Evolutionary conservation across 2,888 invertebrate species (phyloP), one percentile per base, ranked within the genome.

Genomic region (Linnaemya tessellans): DNA sequence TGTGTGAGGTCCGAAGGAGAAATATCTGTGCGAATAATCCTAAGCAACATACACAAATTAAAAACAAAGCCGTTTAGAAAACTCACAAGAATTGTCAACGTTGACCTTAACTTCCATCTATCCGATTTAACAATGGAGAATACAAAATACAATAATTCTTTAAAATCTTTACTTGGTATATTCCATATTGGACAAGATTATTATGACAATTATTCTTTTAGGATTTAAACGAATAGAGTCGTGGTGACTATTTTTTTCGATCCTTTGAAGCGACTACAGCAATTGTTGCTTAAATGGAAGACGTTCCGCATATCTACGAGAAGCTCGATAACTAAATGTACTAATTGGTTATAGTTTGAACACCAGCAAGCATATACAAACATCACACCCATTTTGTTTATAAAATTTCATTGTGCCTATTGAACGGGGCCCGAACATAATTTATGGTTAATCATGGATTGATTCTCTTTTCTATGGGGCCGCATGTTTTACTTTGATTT

Each of bases 381-480:
- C 38, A 38, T 9, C 38, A 38, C 30, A 3, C 2, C 30, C 5
- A 30, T 10, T 22, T 7, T 11, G 10, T 8, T 22, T 7, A 56
- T 58, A 35, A 86, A 85, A 84, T 84, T 84, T 84, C 82, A 73
- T 83, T 86, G 56, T 60, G 80, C 82, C 79, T 84, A 87, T 87
- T 84, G 84, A 87, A 62, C 64, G 5, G 87, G 86, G 22, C 88
- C 87, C 87, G 87, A 74, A 80, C 62, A 58, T 80, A 80, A 56
- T n/a, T n/a, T n/a, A n/a, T 78, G 9, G 41, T 41, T 41, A 30
- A 15, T 15, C 9, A 15, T 10, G 25, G 41, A 43, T 18, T 10
- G 41, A 43, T 18, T 10, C 30, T 30, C 38, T 43, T 3, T 7
- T 18, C 18, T 56, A 10, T 18, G 62, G 20, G 15, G 10, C 10